A percentile compares a stretch with the other conserved stretches of the same genome.
phyloP scores from a whole-genome alignment of 2,888 invertebrate species.

The Monochamus alternatus region DNA sequence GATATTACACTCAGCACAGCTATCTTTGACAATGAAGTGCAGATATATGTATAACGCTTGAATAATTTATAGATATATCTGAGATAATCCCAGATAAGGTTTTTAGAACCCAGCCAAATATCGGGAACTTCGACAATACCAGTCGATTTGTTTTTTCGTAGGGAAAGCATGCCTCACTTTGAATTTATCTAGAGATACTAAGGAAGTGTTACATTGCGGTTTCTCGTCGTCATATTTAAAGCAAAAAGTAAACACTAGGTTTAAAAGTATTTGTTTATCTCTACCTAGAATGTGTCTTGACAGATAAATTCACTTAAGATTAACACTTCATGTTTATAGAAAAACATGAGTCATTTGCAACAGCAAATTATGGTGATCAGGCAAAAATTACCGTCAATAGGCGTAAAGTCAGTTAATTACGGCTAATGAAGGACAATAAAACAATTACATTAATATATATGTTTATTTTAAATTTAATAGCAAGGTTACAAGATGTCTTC shows the following conservation, averaged over 20 bases:
- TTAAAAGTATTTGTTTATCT: not conserved
- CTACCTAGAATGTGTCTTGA: not conserved
- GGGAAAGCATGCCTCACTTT: not conserved
- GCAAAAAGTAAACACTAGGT: not conserved
- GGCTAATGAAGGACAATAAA: too few species aligned
- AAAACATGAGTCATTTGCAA: not conserved
- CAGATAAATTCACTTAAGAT: constrained; percentile 3
- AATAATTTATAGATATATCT: not conserved
- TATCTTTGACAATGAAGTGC: not conserved
- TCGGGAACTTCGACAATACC: not conserved
- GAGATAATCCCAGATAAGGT: not conserved
- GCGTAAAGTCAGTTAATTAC: too few species aligned
- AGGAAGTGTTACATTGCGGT: constrained; percentile 1
- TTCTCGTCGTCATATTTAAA: not conserved
- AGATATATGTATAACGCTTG: not conserved
- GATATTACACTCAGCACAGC: not conserved
- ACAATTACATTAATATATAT: too few species aligned
- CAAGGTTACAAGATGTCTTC: too few species aligned
- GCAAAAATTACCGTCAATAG: too few species aligned
- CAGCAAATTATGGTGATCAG: too few species aligned
- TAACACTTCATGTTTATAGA: not conserved
- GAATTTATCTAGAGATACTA: not conserved
- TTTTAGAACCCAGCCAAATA: not conserved
- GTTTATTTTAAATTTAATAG: too few species aligned
- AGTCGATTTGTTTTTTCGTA: not conserved